These are phyloP conservation scores for Triplophysa siluroides DNA, from an alignment of 2,113 vertebrate species.

Conservation along the genomic window DNA sequence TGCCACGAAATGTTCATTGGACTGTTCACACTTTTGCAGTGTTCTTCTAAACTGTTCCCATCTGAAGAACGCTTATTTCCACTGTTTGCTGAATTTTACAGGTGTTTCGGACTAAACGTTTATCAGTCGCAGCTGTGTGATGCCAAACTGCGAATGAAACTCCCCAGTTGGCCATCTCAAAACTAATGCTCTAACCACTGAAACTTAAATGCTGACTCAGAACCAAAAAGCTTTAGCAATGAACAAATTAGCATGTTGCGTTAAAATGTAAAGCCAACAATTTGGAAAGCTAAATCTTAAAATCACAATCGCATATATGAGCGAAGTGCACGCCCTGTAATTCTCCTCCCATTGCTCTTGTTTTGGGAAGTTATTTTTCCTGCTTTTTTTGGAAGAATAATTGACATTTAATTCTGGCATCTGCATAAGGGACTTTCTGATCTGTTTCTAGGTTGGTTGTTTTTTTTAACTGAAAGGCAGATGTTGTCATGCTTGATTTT, in stretches of 20 bases:
- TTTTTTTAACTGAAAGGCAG: conserved; percentile 19
- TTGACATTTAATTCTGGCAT: not conserved
- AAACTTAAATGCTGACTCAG: conserved; percentile 32
- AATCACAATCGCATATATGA: no score
- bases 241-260: no score
- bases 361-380: not conserved
- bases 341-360: no score
- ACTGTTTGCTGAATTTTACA: not conserved
- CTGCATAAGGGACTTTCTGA: not conserved
- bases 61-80: no score
- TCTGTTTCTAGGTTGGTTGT: not conserved
- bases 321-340: no score
- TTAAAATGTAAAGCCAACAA: no score
- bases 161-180: conserved; percentile 11
- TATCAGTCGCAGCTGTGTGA: conserved; percentile 36
- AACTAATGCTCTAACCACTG: conserved; percentile 34
- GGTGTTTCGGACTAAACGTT: not conserved
- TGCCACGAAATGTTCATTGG: no score
- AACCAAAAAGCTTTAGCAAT: not conserved
- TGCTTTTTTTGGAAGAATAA: not conserved
- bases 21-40: no score
- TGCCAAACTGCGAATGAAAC: conserved; percentile 37
- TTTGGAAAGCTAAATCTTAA: no score
- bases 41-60: no score
- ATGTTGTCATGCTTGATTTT: conserved; percentile 34